A percentile compares a stretch with the other conserved stretches of the same genome.
phyloP scores from a whole-genome alignment of 2,888 invertebrate species.

The Anaspis maculata region DNA sequence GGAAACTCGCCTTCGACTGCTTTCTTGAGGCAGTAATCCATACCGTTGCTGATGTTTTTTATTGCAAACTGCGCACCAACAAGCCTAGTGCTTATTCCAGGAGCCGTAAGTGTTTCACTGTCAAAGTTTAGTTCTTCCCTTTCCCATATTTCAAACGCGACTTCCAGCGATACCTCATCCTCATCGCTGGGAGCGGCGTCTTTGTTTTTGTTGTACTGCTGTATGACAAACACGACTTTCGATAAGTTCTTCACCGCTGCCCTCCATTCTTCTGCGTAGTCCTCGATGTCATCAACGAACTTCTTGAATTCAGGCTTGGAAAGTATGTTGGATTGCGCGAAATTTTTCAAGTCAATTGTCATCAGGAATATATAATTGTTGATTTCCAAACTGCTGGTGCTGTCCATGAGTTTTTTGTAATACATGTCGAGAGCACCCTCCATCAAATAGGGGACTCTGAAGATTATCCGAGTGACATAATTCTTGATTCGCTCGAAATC shows the following conservation, averaged over 20 bases:
- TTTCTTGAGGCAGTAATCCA: constrained; percentile 8
- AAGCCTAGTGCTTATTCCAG: too few species aligned
- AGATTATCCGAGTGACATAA: constrained; percentile 8
- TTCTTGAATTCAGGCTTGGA: background rate
- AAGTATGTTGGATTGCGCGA: background rate
- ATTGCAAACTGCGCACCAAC: constrained; percentile 1
- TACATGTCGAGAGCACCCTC: constrained; percentile 9
- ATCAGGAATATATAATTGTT: constrained; percentile 11
- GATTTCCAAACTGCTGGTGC: constrained; percentile 7
- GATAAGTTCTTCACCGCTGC: constrained; percentile 8
- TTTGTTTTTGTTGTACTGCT: constrained; percentile 1
- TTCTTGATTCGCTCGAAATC: constrained; percentile 6
- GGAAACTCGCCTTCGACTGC: constrained; percentile 10
- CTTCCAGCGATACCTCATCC: constrained; percentile 1
- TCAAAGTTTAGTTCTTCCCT: too few species aligned
- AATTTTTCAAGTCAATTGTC: constrained; percentile 10
- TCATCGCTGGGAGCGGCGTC: background rate
- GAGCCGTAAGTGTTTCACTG: background rate
- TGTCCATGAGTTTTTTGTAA: constrained; percentile 11
- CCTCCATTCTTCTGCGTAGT: background rate
- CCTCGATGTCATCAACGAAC: background rate
- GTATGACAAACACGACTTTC: constrained; percentile 10
- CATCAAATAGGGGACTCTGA: constrained; percentile 11
- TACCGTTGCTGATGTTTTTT: constrained; percentile 6
- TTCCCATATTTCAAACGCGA: constrained; percentile 5